Base-by-base conservation (phyloP, 2,888 invertebrate species). In the Monopis laevigella region DNA sequence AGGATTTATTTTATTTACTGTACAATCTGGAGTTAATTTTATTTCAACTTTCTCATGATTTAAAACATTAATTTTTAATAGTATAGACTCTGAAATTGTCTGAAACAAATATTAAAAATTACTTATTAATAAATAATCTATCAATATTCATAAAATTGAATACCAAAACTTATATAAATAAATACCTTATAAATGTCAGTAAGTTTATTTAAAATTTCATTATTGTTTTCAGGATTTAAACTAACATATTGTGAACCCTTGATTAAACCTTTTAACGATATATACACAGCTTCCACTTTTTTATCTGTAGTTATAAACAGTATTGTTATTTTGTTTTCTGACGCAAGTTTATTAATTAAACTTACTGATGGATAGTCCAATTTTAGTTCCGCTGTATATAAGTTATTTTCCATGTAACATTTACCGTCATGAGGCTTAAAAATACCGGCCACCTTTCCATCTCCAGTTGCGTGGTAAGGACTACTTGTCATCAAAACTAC, bases 341-440 rank as follows among this genome's bases (percentile, higher is more conserved):
- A 82, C 7, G 88, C 84, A 39, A 81, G 59, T 52, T 78, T 75
- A 49, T 84, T 85, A 19, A 89, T 82, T 53, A 86, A 82, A 21
- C 88, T 85, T 29, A 92, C 82, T 1, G 92, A 91, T 1, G 93
- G 93, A 62, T 93, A 94, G 63, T 94, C 93, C 72, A 85, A 84
- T 36, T 68, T 59, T 8, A 82, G 59, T 52, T 74, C 74, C 44
- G 84, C 80, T 3, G 81, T 82, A 58, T 90, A 89, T 41, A 71
- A 65, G 14, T 85, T 73, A 1, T 71, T 51, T 24, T 62, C 39
- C 51, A 87, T 75, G 52, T 91, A 86, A 51, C 92, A 92, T 46
- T 74, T 57, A 1, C 86, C 89, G 55, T 91, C 90, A 51, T 90
- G 90, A 0, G 90, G 89, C 50, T 85, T 80, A 18, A 86, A 74